Conservation (phyloP, 2,888 invertebrate genomes). For the Chydorus sphaericus region DNA sequence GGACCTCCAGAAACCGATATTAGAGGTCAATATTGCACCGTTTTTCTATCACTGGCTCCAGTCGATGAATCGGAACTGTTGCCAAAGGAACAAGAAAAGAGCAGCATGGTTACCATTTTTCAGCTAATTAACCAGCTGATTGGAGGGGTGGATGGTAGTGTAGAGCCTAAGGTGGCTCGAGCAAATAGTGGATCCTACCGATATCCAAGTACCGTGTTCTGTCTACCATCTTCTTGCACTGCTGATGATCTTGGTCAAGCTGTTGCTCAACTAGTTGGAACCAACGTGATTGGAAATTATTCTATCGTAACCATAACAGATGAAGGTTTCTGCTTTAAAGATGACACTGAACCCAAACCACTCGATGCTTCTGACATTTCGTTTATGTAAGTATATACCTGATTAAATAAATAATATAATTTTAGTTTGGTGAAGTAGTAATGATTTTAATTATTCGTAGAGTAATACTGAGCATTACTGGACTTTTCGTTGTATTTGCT, state of each 20-base stretch:
- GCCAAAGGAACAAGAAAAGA: not conserved
- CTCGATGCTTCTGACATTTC: constrained; percentile 7
- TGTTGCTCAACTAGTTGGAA: not conserved
- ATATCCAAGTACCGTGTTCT: not conserved
- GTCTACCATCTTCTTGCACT: constrained; percentile 6
- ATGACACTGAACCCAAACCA: not conserved
- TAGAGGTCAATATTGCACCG: constrained; percentile 5
- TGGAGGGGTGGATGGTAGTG: not conserved
- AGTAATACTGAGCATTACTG: constrained; percentile 19
- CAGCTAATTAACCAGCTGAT: not conserved
- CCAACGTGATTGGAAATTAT: not conserved
- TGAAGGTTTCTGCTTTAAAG: constrained; percentile 8
- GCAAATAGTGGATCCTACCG: not conserved
- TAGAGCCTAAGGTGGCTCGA: not conserved
- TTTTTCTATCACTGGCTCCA: not conserved
- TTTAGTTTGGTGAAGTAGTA: not conserved
- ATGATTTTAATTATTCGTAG: not conserved
- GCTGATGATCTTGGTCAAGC: not conserved
- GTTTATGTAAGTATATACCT: not conserved
- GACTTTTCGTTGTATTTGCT: constrained; percentile 20
- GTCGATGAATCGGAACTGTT: not conserved
- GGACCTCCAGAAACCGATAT: not conserved
- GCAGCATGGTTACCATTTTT: not conserved
- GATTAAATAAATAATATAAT: not conserved
- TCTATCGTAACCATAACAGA: not conserved